A percentile compares a stretch with the other conserved stretches of the same genome.
Conservation (phyloP, 2,113 vertebrate species). For the Nycticryphes semicollaris region DNA sequence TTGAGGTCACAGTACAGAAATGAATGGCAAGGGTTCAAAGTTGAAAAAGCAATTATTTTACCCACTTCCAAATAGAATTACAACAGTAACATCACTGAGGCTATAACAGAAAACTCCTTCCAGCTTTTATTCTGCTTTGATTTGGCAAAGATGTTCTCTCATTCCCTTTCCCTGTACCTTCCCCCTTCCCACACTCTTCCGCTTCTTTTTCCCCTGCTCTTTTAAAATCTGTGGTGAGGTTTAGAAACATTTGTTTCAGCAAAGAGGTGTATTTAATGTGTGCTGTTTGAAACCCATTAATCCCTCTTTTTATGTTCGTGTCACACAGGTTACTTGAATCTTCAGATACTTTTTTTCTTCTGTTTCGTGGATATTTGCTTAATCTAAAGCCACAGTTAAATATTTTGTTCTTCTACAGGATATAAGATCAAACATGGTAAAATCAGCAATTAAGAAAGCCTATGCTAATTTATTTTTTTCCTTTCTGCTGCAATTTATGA, state of each 20-base stretch:
- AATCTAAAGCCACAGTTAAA: background rate
- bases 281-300: background rate
- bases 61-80: slow-evolving; percentile 19
- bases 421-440: background rate
- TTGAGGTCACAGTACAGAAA: slow-evolving; percentile 25
- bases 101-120: background rate
- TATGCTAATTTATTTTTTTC: no score
- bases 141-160: background rate
- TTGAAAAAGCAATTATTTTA: slow-evolving; percentile 49
- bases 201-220: background rate
- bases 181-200: background rate
- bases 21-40: slow-evolving; percentile 23
- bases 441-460: background rate
- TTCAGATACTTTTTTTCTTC: background rate
- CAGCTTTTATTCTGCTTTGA: slow-evolving; percentile 12
- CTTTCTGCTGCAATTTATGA: background rate
- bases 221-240: background rate
- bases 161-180: background rate
- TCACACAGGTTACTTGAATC: background rate
- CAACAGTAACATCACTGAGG: background rate
- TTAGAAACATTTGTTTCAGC: background rate
- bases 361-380: background rate
- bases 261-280: background rate
- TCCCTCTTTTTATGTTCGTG: background rate
- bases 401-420: background rate